Evolutionary conservation across 2,797 vertebrate genomes (phyloP).

Genomic region (Danio kyathit): DNA sequence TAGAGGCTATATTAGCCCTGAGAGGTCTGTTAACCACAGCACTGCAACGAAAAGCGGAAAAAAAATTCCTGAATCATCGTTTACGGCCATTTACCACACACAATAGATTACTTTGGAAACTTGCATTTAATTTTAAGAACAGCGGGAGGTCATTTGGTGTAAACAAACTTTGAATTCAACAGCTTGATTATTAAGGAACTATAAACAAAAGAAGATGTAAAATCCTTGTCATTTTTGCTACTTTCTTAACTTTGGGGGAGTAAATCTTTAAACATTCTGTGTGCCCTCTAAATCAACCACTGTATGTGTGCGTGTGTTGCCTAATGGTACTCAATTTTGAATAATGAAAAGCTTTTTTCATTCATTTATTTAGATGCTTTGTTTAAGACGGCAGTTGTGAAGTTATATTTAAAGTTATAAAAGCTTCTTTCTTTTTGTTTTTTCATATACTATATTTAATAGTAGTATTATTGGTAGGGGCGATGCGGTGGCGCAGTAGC

Average conservation of each 20-base stretch:
- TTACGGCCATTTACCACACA: constrained; percentile 12
- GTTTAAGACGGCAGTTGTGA: neutral
- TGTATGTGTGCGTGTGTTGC: neutral
- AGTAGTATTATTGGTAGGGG: too few species aligned
- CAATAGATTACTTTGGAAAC: constrained; percentile 20
- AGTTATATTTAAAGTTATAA: neutral
- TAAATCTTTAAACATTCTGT: too few species aligned
- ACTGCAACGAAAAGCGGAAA: neutral
- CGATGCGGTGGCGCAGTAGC: too few species aligned
- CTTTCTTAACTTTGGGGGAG: neutral
- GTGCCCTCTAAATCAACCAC: too few species aligned
- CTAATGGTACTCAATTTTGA: neutral
- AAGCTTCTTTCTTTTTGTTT: neutral
- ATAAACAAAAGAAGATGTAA: neutral
- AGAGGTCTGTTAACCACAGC: constrained; percentile 35
- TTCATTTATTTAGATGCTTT: neutral
- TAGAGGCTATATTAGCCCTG: constrained; percentile 20
- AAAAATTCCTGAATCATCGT: constrained; percentile 21
- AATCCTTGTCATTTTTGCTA: neutral
- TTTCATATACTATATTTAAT: too few species aligned
- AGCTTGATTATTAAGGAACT: neutral
- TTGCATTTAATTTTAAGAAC: constrained; percentile 20
- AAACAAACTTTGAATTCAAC: neutral
- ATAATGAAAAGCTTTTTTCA: neutral
- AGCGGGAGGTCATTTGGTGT: neutral